phyloP scores from a whole-genome alignment of 2,888 invertebrate species.

The Philereme vetulata region DNA sequence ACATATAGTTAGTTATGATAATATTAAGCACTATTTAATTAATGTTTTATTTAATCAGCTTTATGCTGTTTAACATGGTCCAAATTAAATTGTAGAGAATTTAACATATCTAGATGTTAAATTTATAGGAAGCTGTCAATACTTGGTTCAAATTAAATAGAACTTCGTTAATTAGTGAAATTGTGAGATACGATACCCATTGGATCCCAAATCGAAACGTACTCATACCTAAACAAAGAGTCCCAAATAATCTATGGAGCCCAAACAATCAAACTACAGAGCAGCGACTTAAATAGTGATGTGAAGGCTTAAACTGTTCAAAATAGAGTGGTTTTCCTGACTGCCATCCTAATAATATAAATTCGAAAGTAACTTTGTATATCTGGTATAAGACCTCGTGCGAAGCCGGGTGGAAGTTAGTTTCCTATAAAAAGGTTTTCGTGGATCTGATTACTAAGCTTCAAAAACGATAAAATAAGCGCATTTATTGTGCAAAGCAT shows the following conservation, averaged over 20 bases:
- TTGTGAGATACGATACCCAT: constrained; percentile 6
- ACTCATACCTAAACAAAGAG: constrained; percentile 8
- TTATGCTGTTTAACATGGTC: background rate
- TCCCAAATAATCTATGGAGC: constrained; percentile 11
- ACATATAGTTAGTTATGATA: too few relatives aligned
- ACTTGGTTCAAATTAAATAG: background rate
- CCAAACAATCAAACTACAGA: constrained; percentile 16
- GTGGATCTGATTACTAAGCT: too few relatives aligned
- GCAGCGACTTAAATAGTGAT: background rate
- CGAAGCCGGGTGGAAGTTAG: too few relatives aligned
- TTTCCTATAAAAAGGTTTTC: too few relatives aligned
- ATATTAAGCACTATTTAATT: too few relatives aligned
- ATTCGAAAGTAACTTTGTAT: too few relatives aligned
- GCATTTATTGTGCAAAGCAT: too few relatives aligned
- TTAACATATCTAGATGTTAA: background rate
- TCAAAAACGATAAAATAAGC: too few relatives aligned
- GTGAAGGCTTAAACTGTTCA: background rate
- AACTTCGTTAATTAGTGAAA: constrained; percentile 9
- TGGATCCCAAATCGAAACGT: background rate
- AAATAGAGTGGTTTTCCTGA: too few relatives aligned
- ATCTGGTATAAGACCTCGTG: too few relatives aligned
- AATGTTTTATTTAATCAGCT: too few relatives aligned
- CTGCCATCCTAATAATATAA: too few relatives aligned
- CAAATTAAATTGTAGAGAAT: background rate
- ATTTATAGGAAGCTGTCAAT: background rate